Base-by-base conservation (phyloP, 2,113 vertebrate genomes). In the Cololabis saira region DNA sequence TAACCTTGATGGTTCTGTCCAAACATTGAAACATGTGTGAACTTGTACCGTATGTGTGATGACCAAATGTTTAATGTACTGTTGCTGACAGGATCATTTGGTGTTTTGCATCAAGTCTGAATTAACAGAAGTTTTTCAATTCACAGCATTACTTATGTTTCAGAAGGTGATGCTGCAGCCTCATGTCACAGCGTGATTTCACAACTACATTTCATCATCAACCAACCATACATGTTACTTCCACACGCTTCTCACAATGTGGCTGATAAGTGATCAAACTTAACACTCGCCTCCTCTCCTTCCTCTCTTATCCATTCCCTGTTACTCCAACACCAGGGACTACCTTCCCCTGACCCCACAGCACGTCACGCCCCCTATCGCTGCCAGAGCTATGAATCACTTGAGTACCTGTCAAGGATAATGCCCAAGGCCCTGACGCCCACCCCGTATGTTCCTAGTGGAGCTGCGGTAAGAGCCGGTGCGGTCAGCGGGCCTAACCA, bases 401-500 rank as follows among this genome's bases (percentile, higher is more conserved):
- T 80, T 67, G 81, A 85, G 81, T 93, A 93, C 90, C 90, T 89
- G 88, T 89, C 92, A 57, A 90, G 93, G 68, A 72, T 71, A 81
- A 89, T 93, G 74, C 91, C 80, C 75, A 92, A 87, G 81, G 54
- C 83, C 64, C 88, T 89, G 1, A 74, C 89, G 55, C 91, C 91
- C 11, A 85, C 92, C 33, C 92, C 78, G 0, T 93, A 93, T 58
- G 18, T 84, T 86, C 70, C 90, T 69, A 13, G 63, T 1, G 78
- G 83, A 61, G 72, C 72, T 59, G 62, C 71, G 30, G 67, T 49
- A 73, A 62, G 80, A 70, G 73, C 84, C 24, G 83, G 73, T 68
- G 15, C 55, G 15, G 27, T 52, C 52, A 58, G 71, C 13, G 45
- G 78, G 40, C 74, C 52, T 8, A 74, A 61, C 55, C 11, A 70